Evolutionary conservation across 2,888 invertebrate genomes (phyloP).

Genomic region (Drosophila anomelani): DNA sequence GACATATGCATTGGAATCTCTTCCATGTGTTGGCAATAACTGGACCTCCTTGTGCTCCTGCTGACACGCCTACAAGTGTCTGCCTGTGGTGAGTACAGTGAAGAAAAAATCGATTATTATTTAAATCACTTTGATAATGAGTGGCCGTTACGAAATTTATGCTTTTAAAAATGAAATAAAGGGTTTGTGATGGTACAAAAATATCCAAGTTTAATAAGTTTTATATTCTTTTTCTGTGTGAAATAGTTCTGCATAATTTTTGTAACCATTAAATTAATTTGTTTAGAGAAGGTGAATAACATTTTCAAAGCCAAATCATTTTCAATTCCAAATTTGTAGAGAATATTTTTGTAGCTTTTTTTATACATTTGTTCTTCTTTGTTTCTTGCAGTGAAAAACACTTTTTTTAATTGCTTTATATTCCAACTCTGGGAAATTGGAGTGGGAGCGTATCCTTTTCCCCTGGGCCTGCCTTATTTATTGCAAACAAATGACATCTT

Average conservation of each 20-base stretch:
- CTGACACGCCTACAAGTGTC: conserved; percentile 37
- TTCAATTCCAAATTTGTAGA: background rate
- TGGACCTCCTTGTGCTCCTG: conserved; percentile 28
- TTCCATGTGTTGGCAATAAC: conserved; percentile 66
- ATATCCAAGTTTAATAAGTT: background rate
- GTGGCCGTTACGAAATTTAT: background rate
- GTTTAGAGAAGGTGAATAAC: background rate
- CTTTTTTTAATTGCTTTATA: conserved; percentile 47
- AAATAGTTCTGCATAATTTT: background rate
- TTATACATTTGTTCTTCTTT: background rate
- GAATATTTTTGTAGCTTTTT: too few relatives aligned
- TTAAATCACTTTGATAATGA: background rate
- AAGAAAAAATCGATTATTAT: background rate
- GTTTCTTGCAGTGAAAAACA: background rate
- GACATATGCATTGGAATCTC: conserved; percentile 28
- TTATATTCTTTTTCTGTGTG: background rate
- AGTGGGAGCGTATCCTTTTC: conserved; percentile 19
- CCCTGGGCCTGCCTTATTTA: conserved; percentile 49
- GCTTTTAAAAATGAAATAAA: background rate
- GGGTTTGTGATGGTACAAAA: background rate
- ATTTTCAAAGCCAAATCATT: background rate
- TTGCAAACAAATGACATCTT: conserved; percentile 72
- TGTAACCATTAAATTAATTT: too few relatives aligned
- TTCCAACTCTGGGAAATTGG: conserved; percentile 16
- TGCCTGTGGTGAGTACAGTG: conserved; percentile 4